Evolutionary conservation across 2,888 invertebrate species (phyloP), one percentile per base, ranked within the genome.

Genomic region (Elaeidobius kamerunicus): DNA sequence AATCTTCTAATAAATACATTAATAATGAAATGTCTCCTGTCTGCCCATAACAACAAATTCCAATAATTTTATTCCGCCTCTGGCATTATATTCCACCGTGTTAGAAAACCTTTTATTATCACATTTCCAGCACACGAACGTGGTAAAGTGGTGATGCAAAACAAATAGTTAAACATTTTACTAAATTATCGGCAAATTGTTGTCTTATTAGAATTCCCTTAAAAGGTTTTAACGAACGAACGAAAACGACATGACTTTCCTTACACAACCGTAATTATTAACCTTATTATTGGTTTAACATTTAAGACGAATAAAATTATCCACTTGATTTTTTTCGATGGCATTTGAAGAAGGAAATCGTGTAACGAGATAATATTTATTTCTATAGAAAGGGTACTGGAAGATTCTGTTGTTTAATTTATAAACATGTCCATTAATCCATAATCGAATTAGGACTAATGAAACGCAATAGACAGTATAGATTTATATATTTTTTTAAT

Each of bases 121-220:
- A 45, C 45, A 23, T 45, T 45, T 36, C 7, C 32, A 12, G 19
- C 9, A 45, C 35, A 27, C n/a, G 32, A 16, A 32, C 23, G 23
- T 7, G 17, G n/a, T 36, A 18, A 30, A 30, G 6, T 27, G 30
- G n/a, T 30, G 23, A 36, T 15, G 23, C 16, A 7, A 45, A 45
- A 45, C 44, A 45, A 45, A 45, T 45, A 45, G 7, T 45, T 19
- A 11, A 16, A 9, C 20, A 34, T 34, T 44, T 44, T 34, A 44
- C 30, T 34, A 45, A n/a, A n/a, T n/a, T n/a, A n/a, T n/a, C n/a
- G n/a, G n/a, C 35, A 45, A 45, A 45, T 45, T 45, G 44, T n/a
- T 2, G 17, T 15, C 11, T 36, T 45, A 45, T 45, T 45, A 45
- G 36, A 45, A 36, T 45, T 20, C 27, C 45, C 45, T 18, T 45